Base-by-base conservation (phyloP, 2,797 vertebrate genomes). In the Cichlasoma orientale region DNA sequence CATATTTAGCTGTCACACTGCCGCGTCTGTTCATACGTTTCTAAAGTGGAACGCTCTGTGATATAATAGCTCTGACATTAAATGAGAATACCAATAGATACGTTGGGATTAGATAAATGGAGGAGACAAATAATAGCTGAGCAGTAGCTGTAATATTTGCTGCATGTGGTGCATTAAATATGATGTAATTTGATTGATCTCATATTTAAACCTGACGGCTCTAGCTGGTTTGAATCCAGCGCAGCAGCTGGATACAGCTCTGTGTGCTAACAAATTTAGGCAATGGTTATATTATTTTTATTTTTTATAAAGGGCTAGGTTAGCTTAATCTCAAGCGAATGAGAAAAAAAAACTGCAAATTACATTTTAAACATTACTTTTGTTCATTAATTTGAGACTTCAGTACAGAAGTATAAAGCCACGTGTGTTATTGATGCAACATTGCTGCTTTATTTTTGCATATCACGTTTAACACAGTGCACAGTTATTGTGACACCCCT, bases 1-100 rank as follows among this genome's bases (percentile, higher is more conserved):
- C 70, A 53, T 31, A 56, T 75, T 78, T 44, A 29, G 75, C 68
- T 75, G 81, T 82, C 76, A 59, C 9, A 16, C 72, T 14, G 38
- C 59, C 68, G 29, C 2, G 7, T 33, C 33, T 77, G 56, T 57
- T 78, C 73, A 79, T 61, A 59, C 36, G 38, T 73, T 75, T 41
- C 57, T 59, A 10, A 78, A 84, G 84, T 70, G 47, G 58, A 57
- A 25, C 16, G 14, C 16, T 25, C 52, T 56, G 25, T 72, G 74
- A 75, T 58, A 19, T 70, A 75, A 81, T 55, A 33, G 31, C 2
- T 61, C 16, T 56, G 50, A 69, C 70, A 29, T 33, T 7, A 56
- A 41, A 52, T 27, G 19, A 56, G 56, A 33, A 58, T 44, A 7
- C 50, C 57, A 18, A 38, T 63, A 61, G 71, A 56, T 52, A 66